phyloP scores from a whole-genome alignment of 2,888 invertebrate genomes.

The Dascillus cervinus region DNA sequence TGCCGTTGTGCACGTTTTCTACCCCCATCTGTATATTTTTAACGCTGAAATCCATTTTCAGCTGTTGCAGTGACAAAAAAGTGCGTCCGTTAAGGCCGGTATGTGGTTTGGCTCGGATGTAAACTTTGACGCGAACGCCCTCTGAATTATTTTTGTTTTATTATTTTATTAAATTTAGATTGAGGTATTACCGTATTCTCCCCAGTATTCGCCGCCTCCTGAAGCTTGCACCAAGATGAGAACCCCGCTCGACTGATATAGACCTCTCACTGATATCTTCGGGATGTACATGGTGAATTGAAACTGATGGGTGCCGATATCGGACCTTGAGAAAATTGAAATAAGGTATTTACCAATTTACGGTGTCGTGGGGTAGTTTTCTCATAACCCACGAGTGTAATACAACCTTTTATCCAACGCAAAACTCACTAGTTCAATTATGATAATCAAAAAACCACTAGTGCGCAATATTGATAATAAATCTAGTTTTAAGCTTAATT shows the following conservation, averaged over 20 bases:
- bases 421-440: too few species aligned
- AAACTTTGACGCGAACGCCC: slow-evolving; percentile 76
- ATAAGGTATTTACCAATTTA: not conserved
- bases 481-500: too few species aligned
- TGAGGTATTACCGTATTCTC: slow-evolving; percentile 77
- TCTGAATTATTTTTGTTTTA: too few species aligned
- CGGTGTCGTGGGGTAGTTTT: slow-evolving; percentile 16
- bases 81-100: slow-evolving; percentile 52
- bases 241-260: slow-evolving; percentile 74
- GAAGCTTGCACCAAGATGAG: slow-evolving; percentile 74
- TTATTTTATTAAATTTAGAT: not conserved
- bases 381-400: too few species aligned
- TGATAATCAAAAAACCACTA: too few species aligned
- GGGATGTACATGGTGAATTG: slow-evolving; percentile 75
- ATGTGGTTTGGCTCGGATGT: slow-evolving; percentile 66
- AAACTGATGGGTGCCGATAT: slow-evolving; percentile 70
- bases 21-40: slow-evolving; percentile 79
- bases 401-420: too few species aligned
- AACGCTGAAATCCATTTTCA: slow-evolving; percentile 82
- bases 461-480: too few species aligned
- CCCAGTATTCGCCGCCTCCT: slow-evolving; percentile 84
- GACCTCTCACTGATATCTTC: slow-evolving; percentile 68
- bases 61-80: slow-evolving; percentile 63
- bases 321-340: slow-evolving; percentile 44
- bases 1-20: slow-evolving; percentile 73